Percentiles rank a stretch among this genome's conserved stretches.
Evolutionary conservation across 1,140 invertebrate genomes (phyloP).

Genomic region (Aphidius gifuensis): DNA sequence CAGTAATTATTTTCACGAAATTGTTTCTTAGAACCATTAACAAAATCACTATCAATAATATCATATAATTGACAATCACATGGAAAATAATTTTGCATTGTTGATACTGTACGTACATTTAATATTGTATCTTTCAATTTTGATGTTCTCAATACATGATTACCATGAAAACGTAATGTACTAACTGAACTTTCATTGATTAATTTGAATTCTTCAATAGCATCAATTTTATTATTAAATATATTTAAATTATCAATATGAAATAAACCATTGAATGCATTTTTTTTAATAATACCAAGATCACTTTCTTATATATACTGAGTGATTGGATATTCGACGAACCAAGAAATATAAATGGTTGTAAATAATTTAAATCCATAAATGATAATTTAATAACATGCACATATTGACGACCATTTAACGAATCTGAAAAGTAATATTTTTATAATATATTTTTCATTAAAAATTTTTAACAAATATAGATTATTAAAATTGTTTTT

Average conservation of each 20-base stretch:
- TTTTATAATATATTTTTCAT: too few species aligned
- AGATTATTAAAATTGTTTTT: too few species aligned
- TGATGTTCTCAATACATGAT: slow-evolving; percentile 75
- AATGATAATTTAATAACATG: slow-evolving; percentile 73
- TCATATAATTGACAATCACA: slow-evolving; percentile 79
- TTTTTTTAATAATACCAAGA: slow-evolving; percentile 67
- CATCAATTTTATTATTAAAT: slow-evolving; percentile 80
- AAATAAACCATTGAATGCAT: slow-evolving; percentile 69
- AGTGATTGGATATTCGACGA: slow-evolving; percentile 70
- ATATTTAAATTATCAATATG: slow-evolving; percentile 70
- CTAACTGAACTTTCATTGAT: slow-evolving; percentile 66
- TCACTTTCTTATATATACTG: slow-evolving; percentile 78
- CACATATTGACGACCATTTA: slow-evolving; percentile 75
- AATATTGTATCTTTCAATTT: slow-evolving; percentile 64
- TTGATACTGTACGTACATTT: slow-evolving; percentile 64
- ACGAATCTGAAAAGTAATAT: slow-evolving; percentile 61
- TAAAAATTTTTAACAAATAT: too few species aligned
- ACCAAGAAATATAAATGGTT: slow-evolving; percentile 71
- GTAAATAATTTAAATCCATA: slow-evolving; percentile 72
- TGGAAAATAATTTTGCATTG: slow-evolving; percentile 75
- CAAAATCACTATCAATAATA: slow-evolving; percentile 69
- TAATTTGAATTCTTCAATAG: slow-evolving; percentile 69
- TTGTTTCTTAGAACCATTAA: slow-evolving; percentile 61
- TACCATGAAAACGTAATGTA: slow-evolving; percentile 70
- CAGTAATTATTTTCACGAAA: slow-evolving; percentile 77